Base-by-base conservation (phyloP, 2,797 vertebrate species). In the Danio choprae region DNA sequence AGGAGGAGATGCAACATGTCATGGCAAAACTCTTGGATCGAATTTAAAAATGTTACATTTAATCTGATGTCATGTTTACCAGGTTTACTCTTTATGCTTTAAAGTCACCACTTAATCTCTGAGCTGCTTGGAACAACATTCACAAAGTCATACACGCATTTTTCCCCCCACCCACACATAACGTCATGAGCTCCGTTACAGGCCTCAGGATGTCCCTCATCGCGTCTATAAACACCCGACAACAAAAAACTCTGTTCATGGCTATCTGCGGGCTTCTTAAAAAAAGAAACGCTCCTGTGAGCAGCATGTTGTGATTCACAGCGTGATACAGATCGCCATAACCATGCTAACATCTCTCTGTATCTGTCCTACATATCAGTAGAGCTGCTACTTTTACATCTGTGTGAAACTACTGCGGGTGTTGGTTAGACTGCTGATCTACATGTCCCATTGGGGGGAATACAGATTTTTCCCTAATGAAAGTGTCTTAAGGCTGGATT, bases 241-340 rank as follows among this genome's bases (percentile, higher is more conserved):
- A 55, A 93, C 89, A 93, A 91, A 91, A 86, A 29, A 51, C 81
- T 81, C 75, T 63, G 72, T 51, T 81, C 81, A 67, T 79, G n/a
- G 51, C 18, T 71, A 51, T 55, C 51, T 71, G 51, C 7, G 55
- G 51, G 38, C 68, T 53, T 71, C 50, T 55, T 38, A 55, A 15
- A 55, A 20, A 10, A 5, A n/a, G n/a, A n/a, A n/a, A n/a, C n/a
- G 50, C 38, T 71, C 12, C 38, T 6, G 11, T 55, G 11, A 71
- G 68, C 68, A 41, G 36, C n/a, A 9, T 71, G 51, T 56, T 71
- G 6, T 79, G 40, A 78, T 83, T 71, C 60, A 65, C 86, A 88
- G 78, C 68, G 82, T 89, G 90, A 90, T 86, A 89, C 87, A 87
- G 88, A 90, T 88, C 86, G 86, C 67, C 63, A 75, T 59, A 11